These are phyloP conservation scores for Phyllostomus hastatus DNA, from an alignment of 2,113 vertebrate species.

Conservation along the genomic window DNA sequence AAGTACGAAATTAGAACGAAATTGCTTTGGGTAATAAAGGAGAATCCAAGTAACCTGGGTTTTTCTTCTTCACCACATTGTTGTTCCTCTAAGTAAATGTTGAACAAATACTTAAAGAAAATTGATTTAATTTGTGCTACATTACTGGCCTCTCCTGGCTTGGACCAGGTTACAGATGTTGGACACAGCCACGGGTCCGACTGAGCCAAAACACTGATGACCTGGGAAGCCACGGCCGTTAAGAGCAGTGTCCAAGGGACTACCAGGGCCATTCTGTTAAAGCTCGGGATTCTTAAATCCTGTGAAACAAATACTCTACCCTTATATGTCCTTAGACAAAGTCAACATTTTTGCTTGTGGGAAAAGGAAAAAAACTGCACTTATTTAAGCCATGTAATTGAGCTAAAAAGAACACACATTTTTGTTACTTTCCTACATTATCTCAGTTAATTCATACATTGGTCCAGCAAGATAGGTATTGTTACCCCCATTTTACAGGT, in stretches of 20 bases:
- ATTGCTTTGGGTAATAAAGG: not conserved
- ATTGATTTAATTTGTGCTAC: not conserved
- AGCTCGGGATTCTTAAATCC: not conserved
- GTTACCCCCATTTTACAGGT: not conserved
- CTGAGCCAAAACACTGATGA: not conserved
- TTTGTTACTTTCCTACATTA: not conserved
- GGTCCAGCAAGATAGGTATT: not conserved
- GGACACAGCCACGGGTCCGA: not conserved
- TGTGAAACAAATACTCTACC: constrained; percentile 24
- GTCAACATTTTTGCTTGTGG: not conserved
- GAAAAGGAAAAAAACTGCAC: not conserved
- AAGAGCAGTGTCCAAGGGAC: not conserved
- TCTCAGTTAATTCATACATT: not conserved
- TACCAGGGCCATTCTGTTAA: not conserved
- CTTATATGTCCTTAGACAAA: not conserved
- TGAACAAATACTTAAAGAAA: not conserved
- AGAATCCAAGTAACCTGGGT: not conserved
- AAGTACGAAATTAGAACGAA: not conserved
- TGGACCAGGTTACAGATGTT: not conserved
- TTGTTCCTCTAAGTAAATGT: not conserved
- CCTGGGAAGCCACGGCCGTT: not conserved
- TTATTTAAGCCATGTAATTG: not conserved
- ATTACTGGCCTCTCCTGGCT: not conserved
- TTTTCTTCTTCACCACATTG: not conserved
- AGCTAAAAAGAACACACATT: not conserved